These are phyloP conservation scores for Struthio camelus DNA, from an alignment of 2,113 vertebrate species.

Conservation along the genomic window DNA sequence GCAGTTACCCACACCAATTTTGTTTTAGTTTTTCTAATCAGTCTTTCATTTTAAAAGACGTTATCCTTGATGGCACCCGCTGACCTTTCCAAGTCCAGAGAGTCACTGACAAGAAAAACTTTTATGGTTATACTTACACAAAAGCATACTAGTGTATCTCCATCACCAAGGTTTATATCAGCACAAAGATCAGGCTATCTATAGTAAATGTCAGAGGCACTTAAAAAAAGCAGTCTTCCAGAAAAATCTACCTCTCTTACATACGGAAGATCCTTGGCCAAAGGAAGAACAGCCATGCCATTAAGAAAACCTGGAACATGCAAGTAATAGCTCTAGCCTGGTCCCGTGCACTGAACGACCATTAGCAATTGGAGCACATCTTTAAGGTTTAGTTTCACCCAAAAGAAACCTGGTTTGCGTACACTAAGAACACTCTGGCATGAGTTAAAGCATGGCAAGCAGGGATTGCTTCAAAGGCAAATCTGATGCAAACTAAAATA, in stretches of 20 bases:
- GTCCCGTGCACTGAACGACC: background rate
- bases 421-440: background rate
- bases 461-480: background rate
- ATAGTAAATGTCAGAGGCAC: background rate
- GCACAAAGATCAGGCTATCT: background rate
- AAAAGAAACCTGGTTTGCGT: background rate
- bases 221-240: background rate
- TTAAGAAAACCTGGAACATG: background rate
- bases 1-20: background rate
- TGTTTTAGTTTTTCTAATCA: background rate
- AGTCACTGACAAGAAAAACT: background rate
- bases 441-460: background rate
- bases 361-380: background rate
- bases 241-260: background rate
- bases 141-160: background rate
- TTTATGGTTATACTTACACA: background rate
- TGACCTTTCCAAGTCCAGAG: background rate
- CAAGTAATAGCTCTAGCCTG: background rate
- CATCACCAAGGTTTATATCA: background rate
- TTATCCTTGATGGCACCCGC: background rate
- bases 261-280: background rate
- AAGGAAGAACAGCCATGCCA: background rate
- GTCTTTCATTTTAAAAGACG: background rate
- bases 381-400: background rate
- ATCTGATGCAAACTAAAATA: conserved; percentile 40